These are phyloP conservation scores for Dasyurus viverrinus DNA, from an alignment of 2,113 vertebrate species.

Conservation along the genomic window DNA sequence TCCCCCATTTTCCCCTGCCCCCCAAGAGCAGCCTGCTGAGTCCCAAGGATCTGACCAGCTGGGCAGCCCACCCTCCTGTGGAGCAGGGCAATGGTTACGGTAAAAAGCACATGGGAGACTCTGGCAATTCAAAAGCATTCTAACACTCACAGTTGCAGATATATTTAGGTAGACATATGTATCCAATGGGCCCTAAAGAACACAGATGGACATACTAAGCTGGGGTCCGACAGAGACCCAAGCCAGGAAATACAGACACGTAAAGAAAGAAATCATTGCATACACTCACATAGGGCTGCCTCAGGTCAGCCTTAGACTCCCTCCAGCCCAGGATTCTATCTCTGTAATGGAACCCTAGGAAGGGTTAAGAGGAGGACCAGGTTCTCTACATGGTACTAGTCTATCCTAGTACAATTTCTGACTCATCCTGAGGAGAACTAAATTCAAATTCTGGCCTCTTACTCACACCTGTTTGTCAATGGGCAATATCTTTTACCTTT, in stretches of 20 bases:
- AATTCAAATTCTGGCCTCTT: neutral
- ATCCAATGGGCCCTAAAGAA: neutral
- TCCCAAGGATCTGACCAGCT: neutral
- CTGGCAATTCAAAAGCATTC: neutral
- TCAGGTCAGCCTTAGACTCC: neutral
- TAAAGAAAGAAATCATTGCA: no score
- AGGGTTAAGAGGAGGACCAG: neutral
- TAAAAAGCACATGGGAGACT: neutral
- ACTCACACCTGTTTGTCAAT: neutral
- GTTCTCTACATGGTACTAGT: neutral
- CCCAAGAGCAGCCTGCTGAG: neutral
- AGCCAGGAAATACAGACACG: fast-evolving
- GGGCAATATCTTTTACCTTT: neutral
- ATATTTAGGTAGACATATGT: neutral
- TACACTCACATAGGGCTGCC: neutral
- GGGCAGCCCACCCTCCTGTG: neutral
- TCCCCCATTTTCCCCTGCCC: neutral
- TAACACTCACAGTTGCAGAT: neutral
- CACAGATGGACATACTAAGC: neutral
- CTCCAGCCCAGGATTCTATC: fast-evolving
- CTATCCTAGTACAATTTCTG: neutral
- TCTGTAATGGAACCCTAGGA: neutral
- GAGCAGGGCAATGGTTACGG: neutral
- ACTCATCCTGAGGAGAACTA: neutral
- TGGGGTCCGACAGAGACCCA: fast-evolving